Conservation (phyloP, 1,140 invertebrate species). For the Caenorhabditis latens region DNA sequence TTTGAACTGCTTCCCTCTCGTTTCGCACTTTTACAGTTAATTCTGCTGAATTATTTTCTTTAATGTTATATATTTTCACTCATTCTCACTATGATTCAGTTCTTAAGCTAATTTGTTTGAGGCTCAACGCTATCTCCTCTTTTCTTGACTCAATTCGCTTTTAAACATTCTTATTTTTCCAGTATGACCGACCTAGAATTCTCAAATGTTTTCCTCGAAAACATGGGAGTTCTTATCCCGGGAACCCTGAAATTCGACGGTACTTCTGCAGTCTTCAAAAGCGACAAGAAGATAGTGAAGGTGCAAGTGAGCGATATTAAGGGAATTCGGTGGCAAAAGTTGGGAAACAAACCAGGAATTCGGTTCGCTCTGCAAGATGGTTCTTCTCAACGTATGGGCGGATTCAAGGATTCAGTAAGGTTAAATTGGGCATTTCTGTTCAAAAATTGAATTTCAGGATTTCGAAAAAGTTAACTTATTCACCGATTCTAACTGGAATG, state of each 20-base stretch:
- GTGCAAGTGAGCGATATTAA: slow-evolving; percentile 88
- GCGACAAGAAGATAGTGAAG: slow-evolving; percentile 91
- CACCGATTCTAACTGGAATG: slow-evolving; percentile 85
- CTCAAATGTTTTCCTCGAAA: neutral
- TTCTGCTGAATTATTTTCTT: too few species aligned
- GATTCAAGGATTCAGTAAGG: slow-evolving; percentile 90
- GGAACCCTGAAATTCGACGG: slow-evolving; percentile 88
- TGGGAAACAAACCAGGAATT: slow-evolving; percentile 90
- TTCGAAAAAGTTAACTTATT: slow-evolving; percentile 82
- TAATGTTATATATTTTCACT: too few species aligned
- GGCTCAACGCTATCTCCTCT: too few species aligned
- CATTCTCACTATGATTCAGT: too few species aligned
- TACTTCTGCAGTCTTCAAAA: slow-evolving; percentile 92
- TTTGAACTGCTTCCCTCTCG: too few species aligned
- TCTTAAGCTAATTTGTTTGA: too few species aligned
- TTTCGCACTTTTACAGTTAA: too few species aligned
- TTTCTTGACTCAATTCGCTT: too few species aligned
- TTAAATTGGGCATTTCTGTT: neutral
- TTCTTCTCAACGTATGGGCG: slow-evolving; percentile 89
- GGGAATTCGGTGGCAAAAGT: slow-evolving; percentile 90
- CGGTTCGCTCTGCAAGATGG: slow-evolving; percentile 92
- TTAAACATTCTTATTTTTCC: neutral
- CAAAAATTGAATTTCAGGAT: slow-evolving; percentile 73
- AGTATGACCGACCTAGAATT: slow-evolving; percentile 4
- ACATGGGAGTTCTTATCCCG: neutral